Conservation (phyloP, 2,113 vertebrate genomes). For the Taxidea taxus region DNA sequence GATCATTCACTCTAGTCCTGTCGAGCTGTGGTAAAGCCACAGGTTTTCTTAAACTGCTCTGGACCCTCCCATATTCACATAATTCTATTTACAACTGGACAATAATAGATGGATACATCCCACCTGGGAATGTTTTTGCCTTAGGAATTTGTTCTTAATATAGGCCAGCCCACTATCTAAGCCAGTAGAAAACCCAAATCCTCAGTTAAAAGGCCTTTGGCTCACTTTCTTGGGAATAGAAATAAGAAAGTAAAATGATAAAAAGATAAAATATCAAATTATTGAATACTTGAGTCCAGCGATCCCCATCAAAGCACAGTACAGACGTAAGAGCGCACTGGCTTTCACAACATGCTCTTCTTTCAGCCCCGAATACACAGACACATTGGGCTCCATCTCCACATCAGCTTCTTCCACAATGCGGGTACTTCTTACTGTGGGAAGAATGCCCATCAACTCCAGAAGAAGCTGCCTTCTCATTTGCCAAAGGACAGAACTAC, state of each 20-base stretch:
- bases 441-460: conserved; percentile 96
- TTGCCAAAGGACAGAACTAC: conserved; percentile 97
- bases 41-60: conserved; percentile 1
- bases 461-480: conserved; percentile 97
- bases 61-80: not conserved
- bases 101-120: conserved; percentile 14
- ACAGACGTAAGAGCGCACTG: conserved; percentile 94
- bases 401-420: conserved; percentile 86
- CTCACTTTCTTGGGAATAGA: conserved; percentile 35
- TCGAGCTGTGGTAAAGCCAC: not conserved
- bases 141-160: conserved; percentile 26
- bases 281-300: conserved; percentile 93
- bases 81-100: not conserved
- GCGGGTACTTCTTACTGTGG: conserved; percentile 91
- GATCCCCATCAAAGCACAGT: conserved; percentile 98
- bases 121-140: not conserved
- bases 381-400: conserved; percentile 83
- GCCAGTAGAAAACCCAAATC: not conserved
- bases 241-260: conserved; percentile 58
- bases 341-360: conserved; percentile 98
- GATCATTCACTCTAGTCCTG: not conserved
- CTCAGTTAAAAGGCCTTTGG: conserved; percentile 10
- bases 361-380: conserved; percentile 93
- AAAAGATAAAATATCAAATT: conserved; percentile 24
- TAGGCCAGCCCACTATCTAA: not conserved